Evolutionary conservation across 2,888 invertebrate species (phyloP).

Genomic region (Anodontia alba): DNA sequence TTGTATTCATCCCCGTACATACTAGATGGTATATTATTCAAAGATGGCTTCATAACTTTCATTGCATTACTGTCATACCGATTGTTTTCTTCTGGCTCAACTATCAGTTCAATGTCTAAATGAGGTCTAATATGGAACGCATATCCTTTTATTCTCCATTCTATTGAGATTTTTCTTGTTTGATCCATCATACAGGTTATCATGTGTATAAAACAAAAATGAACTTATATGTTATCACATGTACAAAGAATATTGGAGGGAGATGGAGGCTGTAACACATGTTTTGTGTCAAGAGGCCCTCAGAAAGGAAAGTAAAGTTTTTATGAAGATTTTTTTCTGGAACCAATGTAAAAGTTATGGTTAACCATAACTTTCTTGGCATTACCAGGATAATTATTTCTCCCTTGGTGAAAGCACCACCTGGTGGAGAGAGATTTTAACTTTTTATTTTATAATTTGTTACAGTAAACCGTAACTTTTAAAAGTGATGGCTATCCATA

Average conservation of each 20-base stretch:
- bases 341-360: not conserved
- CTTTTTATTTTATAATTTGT: not conserved
- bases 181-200: not conserved
- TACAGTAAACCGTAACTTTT: too few species aligned
- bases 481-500: too few species aligned
- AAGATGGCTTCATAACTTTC: not conserved
- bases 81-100: too few species aligned
- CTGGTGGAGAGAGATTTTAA: not conserved
- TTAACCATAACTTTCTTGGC: not conserved
- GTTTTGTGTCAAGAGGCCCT: too few species aligned
- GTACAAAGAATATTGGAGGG: too few species aligned
- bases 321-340: not conserved
- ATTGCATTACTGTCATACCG: not conserved
- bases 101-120: too few species aligned
- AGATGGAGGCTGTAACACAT: too few species aligned
- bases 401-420: not conserved
- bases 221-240: too few species aligned
- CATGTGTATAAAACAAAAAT: not conserved
- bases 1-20: not conserved
- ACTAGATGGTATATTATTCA: not conserved
- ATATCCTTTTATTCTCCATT: not conserved
- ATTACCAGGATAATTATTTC: not conserved
- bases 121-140: not conserved
- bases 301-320: not conserved
- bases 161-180: not conserved